Conservation (phyloP, 2,888 invertebrate genomes). For the Leptinotarsa peninsularis region DNA sequence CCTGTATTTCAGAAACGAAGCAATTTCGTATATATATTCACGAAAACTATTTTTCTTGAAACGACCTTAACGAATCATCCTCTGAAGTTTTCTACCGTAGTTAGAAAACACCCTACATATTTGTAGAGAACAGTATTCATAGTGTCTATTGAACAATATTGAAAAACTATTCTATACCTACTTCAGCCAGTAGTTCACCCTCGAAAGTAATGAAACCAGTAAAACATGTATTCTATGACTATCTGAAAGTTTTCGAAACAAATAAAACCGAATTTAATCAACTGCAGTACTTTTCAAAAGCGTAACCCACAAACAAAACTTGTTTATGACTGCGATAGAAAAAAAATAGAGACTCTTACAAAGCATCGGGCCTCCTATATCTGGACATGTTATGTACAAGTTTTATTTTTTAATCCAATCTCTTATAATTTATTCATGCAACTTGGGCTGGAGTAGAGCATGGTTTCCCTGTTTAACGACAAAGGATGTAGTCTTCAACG, state of each 20-base stretch:
- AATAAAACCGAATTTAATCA: conserved; percentile 54
- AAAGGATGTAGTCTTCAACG: conserved; percentile 2
- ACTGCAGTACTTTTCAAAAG: conserved; percentile 53
- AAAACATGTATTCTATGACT: neutral
- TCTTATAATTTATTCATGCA: conserved; percentile 37
- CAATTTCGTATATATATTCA: no score
- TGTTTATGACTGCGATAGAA: conserved; percentile 55
- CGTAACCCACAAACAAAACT: conserved; percentile 48
- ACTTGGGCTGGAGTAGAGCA: conserved; percentile 17
- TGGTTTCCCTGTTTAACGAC: conserved; percentile 3
- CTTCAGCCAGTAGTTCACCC: no score
- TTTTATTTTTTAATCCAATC: conserved; percentile 53
- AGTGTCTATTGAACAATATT: no score
- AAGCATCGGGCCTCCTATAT: conserved; percentile 31
- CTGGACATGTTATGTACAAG: conserved; percentile 43
- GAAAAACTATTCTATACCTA: no score
- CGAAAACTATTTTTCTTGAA: no score
- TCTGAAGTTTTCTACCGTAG: no score
- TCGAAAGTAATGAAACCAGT: neutral
- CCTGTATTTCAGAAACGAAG: no score
- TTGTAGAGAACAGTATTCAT: no score
- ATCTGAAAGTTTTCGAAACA: conserved; percentile 24
- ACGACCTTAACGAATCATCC: no score
- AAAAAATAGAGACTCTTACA: conserved; percentile 50
- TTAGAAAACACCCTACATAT: no score